These are phyloP conservation scores for Listronotus bonariensis DNA, from an alignment of 1,140 invertebrate genomes.

Conservation along the genomic window DNA sequence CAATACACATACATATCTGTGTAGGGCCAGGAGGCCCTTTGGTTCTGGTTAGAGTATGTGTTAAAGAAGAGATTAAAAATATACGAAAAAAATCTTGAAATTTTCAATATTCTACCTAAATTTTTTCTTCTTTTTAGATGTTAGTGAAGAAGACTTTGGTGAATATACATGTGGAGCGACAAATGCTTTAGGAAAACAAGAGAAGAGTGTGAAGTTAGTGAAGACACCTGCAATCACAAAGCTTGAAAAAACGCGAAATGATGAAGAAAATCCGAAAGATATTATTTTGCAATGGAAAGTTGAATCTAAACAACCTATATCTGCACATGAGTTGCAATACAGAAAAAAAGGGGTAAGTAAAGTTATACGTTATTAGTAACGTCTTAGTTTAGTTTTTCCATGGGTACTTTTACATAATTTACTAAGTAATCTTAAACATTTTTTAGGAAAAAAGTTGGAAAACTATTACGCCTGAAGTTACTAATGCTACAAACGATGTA, in stretches of 20 bases:
- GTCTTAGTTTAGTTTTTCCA: too few relatives aligned
- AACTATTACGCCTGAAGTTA: slow-evolving; percentile 39
- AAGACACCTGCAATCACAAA: slow-evolving; percentile 39
- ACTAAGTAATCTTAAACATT: not conserved
- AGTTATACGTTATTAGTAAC: too few relatives aligned
- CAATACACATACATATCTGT: too few relatives aligned
- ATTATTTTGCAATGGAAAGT: slow-evolving; percentile 45
- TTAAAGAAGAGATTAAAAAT: too few relatives aligned
- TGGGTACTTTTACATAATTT: not conserved
- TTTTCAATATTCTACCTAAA: too few relatives aligned
- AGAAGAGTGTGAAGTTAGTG: slow-evolving; percentile 34
- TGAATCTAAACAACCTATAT: slow-evolving; percentile 44
- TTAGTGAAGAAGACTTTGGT: slow-evolving; percentile 43
- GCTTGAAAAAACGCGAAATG: slow-evolving; percentile 34
- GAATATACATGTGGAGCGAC: slow-evolving; percentile 42
- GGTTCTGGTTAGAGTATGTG: too few relatives aligned
- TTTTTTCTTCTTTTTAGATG: slow-evolving; percentile 15
- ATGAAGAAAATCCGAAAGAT: slow-evolving; percentile 34
- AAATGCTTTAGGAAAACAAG: slow-evolving; percentile 32
- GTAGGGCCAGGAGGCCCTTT: too few relatives aligned
- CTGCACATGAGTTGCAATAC: slow-evolving; percentile 43
- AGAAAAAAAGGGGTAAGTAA: slow-evolving; percentile 47
- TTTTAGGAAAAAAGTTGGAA: slow-evolving; percentile 42
- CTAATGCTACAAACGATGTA: slow-evolving; percentile 30
- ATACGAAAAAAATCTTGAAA: too few relatives aligned